Conservation (phyloP, 2,888 invertebrate species). For the Silvanus unidentatus region DNA sequence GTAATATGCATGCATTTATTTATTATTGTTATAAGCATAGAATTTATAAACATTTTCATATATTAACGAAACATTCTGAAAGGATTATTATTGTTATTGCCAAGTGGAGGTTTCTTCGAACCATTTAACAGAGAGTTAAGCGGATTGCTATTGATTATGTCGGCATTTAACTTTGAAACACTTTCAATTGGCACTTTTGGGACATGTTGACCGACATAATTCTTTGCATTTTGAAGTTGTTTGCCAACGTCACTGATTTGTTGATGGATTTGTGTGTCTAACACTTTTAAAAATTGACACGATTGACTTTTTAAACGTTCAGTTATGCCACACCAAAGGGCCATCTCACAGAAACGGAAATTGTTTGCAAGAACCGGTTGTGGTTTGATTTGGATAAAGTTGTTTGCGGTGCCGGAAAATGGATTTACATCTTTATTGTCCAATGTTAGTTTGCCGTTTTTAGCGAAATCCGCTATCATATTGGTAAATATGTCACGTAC, state of each 20-base stretch:
- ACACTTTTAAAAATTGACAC: slow-evolving; percentile 46
- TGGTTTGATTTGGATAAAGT: slow-evolving; percentile 53
- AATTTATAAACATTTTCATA: too few species aligned
- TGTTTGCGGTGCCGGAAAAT: slow-evolving; percentile 45
- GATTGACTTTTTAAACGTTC: slow-evolving; percentile 52
- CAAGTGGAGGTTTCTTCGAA: too few species aligned
- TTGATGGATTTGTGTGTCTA: slow-evolving; percentile 22
- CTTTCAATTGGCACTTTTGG: too few species aligned
- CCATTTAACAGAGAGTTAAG: too few species aligned
- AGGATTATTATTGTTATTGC: too few species aligned
- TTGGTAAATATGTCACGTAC: slow-evolving; percentile 62
- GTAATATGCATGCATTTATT: too few species aligned
- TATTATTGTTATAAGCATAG: too few species aligned
- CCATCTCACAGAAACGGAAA: slow-evolving; percentile 62
- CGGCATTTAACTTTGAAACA: too few species aligned
- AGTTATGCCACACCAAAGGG: slow-evolving; percentile 59
- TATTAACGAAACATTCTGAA: too few species aligned
- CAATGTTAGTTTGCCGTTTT: slow-evolving; percentile 44
- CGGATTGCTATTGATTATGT: too few species aligned
- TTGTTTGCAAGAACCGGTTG: slow-evolving; percentile 46
- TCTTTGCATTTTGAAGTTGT: neutral
- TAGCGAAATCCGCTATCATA: slow-evolving; percentile 63
- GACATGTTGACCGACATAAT: too few species aligned
- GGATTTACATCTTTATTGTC: slow-evolving; percentile 42
- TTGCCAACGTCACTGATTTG: neutral